Base-by-base conservation (phyloP, 1,140 invertebrate species). In the Odontomachus brunneus region DNA sequence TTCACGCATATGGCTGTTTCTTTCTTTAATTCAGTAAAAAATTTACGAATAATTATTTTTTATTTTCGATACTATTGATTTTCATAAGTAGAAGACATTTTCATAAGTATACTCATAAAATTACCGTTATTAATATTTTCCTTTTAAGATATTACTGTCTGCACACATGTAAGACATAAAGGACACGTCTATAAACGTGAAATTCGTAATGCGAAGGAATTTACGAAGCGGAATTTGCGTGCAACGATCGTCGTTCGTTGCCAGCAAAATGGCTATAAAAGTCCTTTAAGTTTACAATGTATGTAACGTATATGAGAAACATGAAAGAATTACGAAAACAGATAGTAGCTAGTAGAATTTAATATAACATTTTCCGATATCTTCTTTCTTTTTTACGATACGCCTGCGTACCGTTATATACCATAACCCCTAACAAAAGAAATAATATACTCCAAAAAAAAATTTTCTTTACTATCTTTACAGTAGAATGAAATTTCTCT, bases 301-400 rank as follows among this genome's bases (percentile, higher is more conserved):
- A 12, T 75, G 44, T 73, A 73, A 67, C 33, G 44, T 53, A 24
- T 59, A 74, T 63, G 44, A 63, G 44, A 74, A 82, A 55, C 65
- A 26, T 48, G 59, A 82, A 82, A 63, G n/a, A 72, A 48, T 49
- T 83, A 76, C 22, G 78, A 83, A 87, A 87, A 66, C 17, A 48
- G 65, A 48, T 38, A 82, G 73, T 86, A 86, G 67, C 49, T 78
- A 19, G 53, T 71, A 86, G 78, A 82, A 67, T 66, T 86, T 83
- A 53, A 33, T 78, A 67, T 33, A 14, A 2, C 26, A 63, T 24
- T 44, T 22, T 19, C 14, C 44, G 24, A 38, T 33, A 17, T 9
- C 38, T 59, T 60, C 22, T 12, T 22, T n/a, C 24, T 66, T 17
- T 7, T 24, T n/a, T 53, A 15, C 3, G 15, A 5, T 69, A 9